Base-by-base conservation (phyloP, 2,797 vertebrate genomes). In the Neomorphus geoffroyi region DNA sequence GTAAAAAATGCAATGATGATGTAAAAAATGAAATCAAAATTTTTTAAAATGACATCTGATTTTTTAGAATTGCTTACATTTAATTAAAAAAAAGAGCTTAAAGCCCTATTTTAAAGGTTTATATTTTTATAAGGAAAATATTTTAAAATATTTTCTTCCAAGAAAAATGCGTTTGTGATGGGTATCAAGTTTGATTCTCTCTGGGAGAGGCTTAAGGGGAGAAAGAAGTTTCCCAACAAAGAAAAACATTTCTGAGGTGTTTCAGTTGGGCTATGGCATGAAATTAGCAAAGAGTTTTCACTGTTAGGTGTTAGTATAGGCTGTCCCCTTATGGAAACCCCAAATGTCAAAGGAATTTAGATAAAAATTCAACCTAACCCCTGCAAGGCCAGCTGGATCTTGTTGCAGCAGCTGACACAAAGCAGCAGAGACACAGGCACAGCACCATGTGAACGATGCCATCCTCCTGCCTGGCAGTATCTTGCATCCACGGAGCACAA, bases 401-500 rank as follows among this genome's bases (percentile, higher is more conserved):
- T 2, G 17, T 4, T 4, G 81, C 35, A 24, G 39, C 22, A 13
- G 37, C 30, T 18, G 33, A 2, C 28, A 13, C 10, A 2, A 27
- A 32, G 60, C 67, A 33, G 61, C 54, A 9, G 62, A 18, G 70
- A 50, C 17, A 13, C 2, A 4, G 48, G 15, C 39, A 56, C 54
- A 5, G 7, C 32, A 5, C 32, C 10, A 3, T 1, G 1, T 2
- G 23, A 48, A 26, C 3, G 1, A 3, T 9, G 21, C 6, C 18
- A 2, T 3, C 33, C 57, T 62, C 53, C 62, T 7, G n/a, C 5
- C 1, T 1, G 13, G 66, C 48, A 10, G 28, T 0, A 41, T 22
- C 27, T 32, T 19, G 28, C 27, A 19, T 6, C 22, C 2, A 0
- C 46, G 60, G 10, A 50, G 26, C 48, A 39, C 35, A 2, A 26